These are phyloP conservation scores for Magallana nippona DNA, from an alignment of 2,888 invertebrate genomes.

Conservation along the genomic window DNA sequence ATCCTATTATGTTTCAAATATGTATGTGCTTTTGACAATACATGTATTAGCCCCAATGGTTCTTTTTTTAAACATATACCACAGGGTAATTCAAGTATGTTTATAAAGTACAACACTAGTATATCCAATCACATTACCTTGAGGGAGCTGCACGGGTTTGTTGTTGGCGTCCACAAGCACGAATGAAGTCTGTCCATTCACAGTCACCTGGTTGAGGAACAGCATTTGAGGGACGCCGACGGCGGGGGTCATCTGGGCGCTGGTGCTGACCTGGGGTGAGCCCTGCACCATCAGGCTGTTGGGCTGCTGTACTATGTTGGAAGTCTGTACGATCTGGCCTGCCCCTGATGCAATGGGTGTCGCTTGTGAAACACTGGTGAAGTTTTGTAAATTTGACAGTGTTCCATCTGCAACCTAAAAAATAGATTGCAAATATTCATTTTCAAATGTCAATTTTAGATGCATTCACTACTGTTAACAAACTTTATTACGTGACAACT, in stretches of 20 bases:
- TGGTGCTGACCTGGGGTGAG: constrained; percentile 38
- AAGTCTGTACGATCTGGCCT: constrained; percentile 54
- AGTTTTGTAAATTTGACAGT: constrained; percentile 20
- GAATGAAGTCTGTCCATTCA: constrained; percentile 74
- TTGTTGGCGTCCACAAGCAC: constrained; percentile 75
- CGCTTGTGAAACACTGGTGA: constrained; percentile 41
- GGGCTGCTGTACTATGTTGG: constrained; percentile 49
- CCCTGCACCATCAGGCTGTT: constrained; percentile 43
- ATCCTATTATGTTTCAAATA: too few species aligned
- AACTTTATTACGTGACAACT: too few species aligned
- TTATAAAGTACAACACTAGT: background rate
- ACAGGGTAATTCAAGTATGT: too few species aligned
- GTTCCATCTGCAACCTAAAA: constrained; percentile 42
- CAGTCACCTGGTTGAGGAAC: constrained; percentile 73
- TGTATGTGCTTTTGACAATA: too few species aligned
- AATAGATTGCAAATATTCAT: too few species aligned
- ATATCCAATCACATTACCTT: constrained; percentile 61
- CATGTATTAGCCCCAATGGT: too few species aligned
- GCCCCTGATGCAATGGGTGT: constrained; percentile 48
- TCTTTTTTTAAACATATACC: too few species aligned
- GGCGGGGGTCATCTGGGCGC: constrained; percentile 44
- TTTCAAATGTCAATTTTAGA: too few species aligned
- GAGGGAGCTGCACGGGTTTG: constrained; percentile 75
- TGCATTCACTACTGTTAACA: too few species aligned
- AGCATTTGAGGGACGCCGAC: constrained; percentile 74